Evolutionary conservation across 2,113 vertebrate species (phyloP), one percentile per base, ranked within the genome.

Genomic region (Dipodomys stephensi): DNA sequence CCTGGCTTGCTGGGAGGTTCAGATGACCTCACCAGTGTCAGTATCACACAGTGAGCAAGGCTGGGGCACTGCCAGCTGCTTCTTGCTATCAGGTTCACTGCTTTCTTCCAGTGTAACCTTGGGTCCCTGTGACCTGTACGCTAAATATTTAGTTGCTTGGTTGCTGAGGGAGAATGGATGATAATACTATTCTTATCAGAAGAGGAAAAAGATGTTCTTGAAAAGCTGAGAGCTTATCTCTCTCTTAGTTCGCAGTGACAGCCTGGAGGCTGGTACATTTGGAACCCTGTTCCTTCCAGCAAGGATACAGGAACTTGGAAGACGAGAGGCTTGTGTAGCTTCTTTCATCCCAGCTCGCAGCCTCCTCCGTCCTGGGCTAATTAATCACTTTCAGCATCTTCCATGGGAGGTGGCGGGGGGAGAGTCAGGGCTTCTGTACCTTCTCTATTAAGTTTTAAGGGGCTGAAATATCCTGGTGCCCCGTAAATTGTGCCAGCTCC

Each of bases 1-100:
- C 93, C 71, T 65, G 49, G 87, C 93, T 80, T 76, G 78, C 82
- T 44, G 57, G 74, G 77, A 77, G 84, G 60, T 49, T 78, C 71
- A 65, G 57, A 86, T 65, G 80, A 95, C 64, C 82, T 96, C 80
- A 19, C 16, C 0, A 57, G 30, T 44, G 79, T 64, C 69, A 91
- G 67, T 88, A 91, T 19, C 67, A 69, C 30, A 25, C 32, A 72
- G 85, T 20, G 69, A 25, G 22, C 62, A 64, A 9, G 72, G 84
- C 65, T 44, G 49, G 82, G 82, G 71, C 91, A 30, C 23, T 28
- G 53, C 83, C 81, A 76, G 94, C 65, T 69, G 72, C 91, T 76
- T 76, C 73, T 72, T 12, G 62, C 49, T 64, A n/a, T 72, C 95
- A 49, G 81, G 46, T 76, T 77, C 86, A 80, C 64, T 8, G 32